Evolutionary conservation across 2,113 vertebrate genomes (phyloP).

Genomic region (Pterocles orientalis): DNA sequence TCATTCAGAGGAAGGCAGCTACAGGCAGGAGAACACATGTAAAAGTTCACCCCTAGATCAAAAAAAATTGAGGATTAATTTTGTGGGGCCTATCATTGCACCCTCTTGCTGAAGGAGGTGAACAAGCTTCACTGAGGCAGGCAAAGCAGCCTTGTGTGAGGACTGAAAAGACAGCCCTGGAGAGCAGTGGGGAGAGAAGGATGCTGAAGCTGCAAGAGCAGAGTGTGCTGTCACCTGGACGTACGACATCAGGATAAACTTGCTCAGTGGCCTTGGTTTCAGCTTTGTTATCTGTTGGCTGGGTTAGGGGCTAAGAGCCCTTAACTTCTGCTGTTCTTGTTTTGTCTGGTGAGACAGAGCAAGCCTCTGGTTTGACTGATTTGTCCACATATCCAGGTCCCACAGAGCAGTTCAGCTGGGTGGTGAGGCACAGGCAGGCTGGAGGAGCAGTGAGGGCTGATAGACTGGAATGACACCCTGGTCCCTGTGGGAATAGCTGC

Average conservation of each 20-base stretch:
- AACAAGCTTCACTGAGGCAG: not conserved
- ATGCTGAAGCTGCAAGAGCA: not conserved
- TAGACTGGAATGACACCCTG: not conserved
- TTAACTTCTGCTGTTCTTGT: not conserved
- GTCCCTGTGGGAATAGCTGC: not conserved
- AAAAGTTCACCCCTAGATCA: not conserved
- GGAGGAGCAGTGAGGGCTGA: not conserved
- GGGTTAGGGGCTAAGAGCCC: not conserved
- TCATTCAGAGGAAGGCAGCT: not conserved
- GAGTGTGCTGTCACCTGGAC: not conserved
- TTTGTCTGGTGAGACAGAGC: not conserved
- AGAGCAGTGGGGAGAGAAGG: not conserved
- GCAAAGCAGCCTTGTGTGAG: not conserved
- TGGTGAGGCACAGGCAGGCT: not conserved
- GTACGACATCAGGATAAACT: not conserved
- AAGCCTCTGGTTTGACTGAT: not conserved
- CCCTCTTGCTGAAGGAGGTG: not conserved
- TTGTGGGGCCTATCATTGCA: not conserved
- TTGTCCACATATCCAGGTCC: not conserved
- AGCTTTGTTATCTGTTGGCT: not conserved
- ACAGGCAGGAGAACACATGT: not conserved
- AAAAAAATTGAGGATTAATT: not conserved
- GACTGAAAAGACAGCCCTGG: not conserved
- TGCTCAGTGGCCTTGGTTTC: not conserved
- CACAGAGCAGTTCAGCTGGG: not conserved